Evolutionary conservation across 2,888 invertebrate species (phyloP).

Genomic region (Drosophila pseudotakahashii): DNA sequence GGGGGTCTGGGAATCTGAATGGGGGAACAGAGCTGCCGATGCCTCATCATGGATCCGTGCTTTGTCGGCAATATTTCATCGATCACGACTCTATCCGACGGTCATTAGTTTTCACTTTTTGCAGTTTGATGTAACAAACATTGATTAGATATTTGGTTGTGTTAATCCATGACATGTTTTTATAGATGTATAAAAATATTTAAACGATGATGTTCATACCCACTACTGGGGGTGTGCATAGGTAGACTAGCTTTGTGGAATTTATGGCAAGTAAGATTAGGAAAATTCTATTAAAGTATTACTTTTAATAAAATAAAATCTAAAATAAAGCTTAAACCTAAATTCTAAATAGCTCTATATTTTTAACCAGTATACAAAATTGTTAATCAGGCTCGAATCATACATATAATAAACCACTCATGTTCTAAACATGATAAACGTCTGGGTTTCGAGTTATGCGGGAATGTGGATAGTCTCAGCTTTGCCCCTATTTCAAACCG

Average conservation of each 20-base stretch:
- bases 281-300: too few relatives aligned
- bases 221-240: not conserved
- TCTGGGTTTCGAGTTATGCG: not conserved
- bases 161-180: slow-evolving; percentile 17
- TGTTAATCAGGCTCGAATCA: too few relatives aligned
- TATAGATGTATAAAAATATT: slow-evolving; percentile 15
- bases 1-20: slow-evolving; percentile 17
- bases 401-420: too few relatives aligned
- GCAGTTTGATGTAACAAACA: slow-evolving; percentile 9
- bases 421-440: too few relatives aligned
- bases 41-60: slow-evolving; percentile 8
- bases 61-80: slow-evolving; percentile 36
- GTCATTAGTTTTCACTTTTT: slow-evolving; percentile 23
- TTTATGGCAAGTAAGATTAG: too few relatives aligned
- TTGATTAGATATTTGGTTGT: slow-evolving; percentile 20
- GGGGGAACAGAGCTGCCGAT: slow-evolving; percentile 13
- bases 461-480: not conserved
- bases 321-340: too few relatives aligned
- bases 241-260: not conserved
- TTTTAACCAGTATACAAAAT: too few relatives aligned
- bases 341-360: too few relatives aligned
- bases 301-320: too few relatives aligned
- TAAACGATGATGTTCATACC: slow-evolving; percentile 7
- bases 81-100: slow-evolving; percentile 30
- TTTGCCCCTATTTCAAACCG: not conserved